Percentiles rank a stretch among this genome's conserved stretches.
Evolutionary conservation across 2,888 invertebrate genomes (phyloP).

Genomic region (Punctoribates punctum): DNA sequence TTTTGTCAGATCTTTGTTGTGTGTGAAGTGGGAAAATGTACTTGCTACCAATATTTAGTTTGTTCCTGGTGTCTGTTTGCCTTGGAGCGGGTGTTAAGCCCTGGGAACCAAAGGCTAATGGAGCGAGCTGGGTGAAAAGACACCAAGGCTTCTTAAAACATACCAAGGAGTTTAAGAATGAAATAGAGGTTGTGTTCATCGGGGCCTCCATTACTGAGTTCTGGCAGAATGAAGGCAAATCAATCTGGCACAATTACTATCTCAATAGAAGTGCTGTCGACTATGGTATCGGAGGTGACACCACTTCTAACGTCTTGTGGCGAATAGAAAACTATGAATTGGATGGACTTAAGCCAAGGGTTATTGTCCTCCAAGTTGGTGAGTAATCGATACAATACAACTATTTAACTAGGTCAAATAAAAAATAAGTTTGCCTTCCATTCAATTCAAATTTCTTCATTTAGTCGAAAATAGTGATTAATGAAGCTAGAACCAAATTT

Average conservation of each 20-base stretch:
- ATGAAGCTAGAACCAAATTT: no score
- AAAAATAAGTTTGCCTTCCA: background rate
- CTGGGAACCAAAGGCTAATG: no score
- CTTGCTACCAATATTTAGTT: no score
- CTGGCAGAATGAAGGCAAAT: background rate
- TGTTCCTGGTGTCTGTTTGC: no score
- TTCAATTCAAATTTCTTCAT: no score
- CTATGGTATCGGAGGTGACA: conserved; percentile 9
- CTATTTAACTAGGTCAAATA: background rate
- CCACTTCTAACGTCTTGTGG: background rate
- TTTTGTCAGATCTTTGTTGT: no score
- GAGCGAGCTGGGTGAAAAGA: no score
- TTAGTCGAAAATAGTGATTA: no score
- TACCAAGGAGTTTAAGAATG: no score
- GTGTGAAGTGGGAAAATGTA: no score
- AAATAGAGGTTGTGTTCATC: conserved; percentile 5
- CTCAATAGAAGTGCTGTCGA: background rate
- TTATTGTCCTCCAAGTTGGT: background rate
- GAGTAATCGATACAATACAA: background rate
- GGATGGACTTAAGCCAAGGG: background rate
- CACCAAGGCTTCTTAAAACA: no score
- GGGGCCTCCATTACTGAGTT: conserved; percentile 21
- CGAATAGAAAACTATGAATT: background rate
- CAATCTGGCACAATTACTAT: conserved; percentile 12
- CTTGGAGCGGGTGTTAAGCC: no score